A percentile compares a stretch with the other conserved stretches of the same genome.
Evolutionary conservation across 2,888 invertebrate species (phyloP).

Genomic region (Griposia aprilina): DNA sequence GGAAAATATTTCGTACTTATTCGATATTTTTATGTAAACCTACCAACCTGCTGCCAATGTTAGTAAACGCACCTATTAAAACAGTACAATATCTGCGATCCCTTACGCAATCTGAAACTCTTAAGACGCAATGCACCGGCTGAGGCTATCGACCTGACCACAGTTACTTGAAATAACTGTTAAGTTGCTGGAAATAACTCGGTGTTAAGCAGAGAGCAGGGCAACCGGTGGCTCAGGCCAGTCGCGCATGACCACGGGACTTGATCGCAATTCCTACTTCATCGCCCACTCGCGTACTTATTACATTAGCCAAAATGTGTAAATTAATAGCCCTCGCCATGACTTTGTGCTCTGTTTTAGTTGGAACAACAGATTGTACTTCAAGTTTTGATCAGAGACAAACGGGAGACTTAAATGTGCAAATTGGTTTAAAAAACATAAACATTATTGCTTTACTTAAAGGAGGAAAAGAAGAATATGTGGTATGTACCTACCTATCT

Average conservation of each 20-base stretch:
- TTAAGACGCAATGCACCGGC: conserved; percentile 82
- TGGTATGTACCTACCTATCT: conserved; percentile 81
- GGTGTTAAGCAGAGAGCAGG: conserved; percentile 80
- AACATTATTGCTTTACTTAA: conserved; percentile 93
- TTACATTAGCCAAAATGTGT: conserved; percentile 67
- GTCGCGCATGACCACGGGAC: conserved; percentile 80
- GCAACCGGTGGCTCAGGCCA: conserved; percentile 76
- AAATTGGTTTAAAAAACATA: conserved; percentile 94
- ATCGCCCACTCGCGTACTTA: conserved; percentile 34
- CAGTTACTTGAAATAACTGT: conserved; percentile 89
- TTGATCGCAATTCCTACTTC: conserved; percentile 73
- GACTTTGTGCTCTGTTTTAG: conserved; percentile 67
- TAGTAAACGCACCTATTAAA: conserved; percentile 4
- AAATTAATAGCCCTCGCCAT: conserved; percentile 65
- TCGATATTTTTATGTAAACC: neutral
- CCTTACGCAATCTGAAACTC: conserved; percentile 83
- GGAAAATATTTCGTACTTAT: neutral
- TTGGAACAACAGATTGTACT: conserved; percentile 69
- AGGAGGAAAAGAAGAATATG: conserved; percentile 91
- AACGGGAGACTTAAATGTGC: conserved; percentile 94
- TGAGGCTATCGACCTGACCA: conserved; percentile 89
- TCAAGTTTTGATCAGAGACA: conserved; percentile 93
- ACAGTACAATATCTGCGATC: conserved; percentile 72
- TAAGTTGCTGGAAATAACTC: conserved; percentile 89
- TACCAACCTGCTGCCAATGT: neutral